phyloP scores from a whole-genome alignment of 2,113 vertebrate species.

The Sprattus sprattus region DNA sequence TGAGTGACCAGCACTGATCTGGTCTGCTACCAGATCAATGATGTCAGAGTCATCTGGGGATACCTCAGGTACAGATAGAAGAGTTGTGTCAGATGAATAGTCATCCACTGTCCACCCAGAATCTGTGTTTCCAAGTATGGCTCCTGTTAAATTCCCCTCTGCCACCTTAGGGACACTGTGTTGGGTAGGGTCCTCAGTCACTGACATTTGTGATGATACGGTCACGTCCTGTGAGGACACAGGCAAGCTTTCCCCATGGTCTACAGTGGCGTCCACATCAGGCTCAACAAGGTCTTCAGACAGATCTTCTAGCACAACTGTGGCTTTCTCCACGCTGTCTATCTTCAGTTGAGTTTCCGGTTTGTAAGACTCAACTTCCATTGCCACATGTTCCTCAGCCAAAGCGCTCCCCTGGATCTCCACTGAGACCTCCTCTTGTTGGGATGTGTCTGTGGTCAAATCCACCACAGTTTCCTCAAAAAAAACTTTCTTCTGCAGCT shows the following conservation, averaged over 20 bases:
- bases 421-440: slow-evolving; percentile 2
- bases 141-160: neutral
- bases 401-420: neutral
- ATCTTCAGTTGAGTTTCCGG: neutral
- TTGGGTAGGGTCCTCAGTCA: neutral
- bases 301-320: neutral
- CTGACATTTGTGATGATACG: neutral
- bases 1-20: neutral
- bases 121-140: neutral
- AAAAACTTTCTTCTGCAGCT: neutral
- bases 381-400: neutral
- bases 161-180: neutral
- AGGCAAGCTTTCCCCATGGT: neutral
- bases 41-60: slow-evolving; percentile 1
- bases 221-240: neutral
- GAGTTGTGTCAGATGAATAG: neutral
- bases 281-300: neutral
- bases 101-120: neutral
- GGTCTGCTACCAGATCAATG: neutral
- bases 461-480: slow-evolving; percentile 3
- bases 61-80: neutral
- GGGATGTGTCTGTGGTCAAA: neutral
- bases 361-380: neutral
- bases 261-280: neutral
- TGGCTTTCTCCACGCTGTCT: neutral